phyloP scores from a whole-genome alignment of 1,140 invertebrate genomes.

The Drosophila arawakana region DNA sequence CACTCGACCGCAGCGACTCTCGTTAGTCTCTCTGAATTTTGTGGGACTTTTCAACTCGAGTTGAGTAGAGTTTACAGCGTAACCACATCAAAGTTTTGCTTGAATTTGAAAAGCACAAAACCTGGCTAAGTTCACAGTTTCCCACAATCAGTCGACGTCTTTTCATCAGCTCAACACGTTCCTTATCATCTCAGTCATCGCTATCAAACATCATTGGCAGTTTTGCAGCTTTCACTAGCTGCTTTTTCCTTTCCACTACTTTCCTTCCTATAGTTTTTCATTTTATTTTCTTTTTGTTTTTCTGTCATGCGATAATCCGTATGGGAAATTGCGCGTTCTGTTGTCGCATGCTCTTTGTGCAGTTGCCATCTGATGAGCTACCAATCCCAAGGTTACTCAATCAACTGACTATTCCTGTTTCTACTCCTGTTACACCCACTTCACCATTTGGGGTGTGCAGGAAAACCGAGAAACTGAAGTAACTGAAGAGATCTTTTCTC shows the following conservation, averaged over 20 bases:
- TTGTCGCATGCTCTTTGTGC: conserved; percentile 53
- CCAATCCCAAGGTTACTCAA: conserved; percentile 66
- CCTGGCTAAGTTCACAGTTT: conserved; percentile 16
- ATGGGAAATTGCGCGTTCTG: conserved; percentile 49
- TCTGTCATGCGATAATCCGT: conserved; percentile 43
- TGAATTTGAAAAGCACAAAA: conserved; percentile 8
- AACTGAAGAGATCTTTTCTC: conserved; percentile 33
- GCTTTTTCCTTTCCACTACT: conserved; percentile 1
- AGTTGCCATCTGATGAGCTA: conserved; percentile 28
- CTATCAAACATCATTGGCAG: conserved; percentile 69
- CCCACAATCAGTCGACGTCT: not conserved
- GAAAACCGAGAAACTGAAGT: not conserved
- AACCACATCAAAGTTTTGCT: conserved; percentile 60
- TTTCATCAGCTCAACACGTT: conserved; percentile 49
- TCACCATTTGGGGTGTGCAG: too few relatives aligned
- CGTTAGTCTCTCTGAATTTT: conserved; percentile 30
- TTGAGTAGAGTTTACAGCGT: not conserved
- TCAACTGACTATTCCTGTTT: conserved; percentile 45
- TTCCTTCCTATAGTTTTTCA: conserved; percentile 2
- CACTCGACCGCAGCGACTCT: conserved; percentile 49
- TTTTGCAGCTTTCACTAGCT: conserved; percentile 40
- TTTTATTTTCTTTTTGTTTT: conserved; percentile 22
- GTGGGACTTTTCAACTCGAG: conserved; percentile 6
- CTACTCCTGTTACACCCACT: not conserved
- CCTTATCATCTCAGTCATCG: conserved; percentile 31